Evolutionary conservation across 2,888 invertebrate genomes (phyloP), one percentile per base, ranked within the genome.

Genomic region (Apodemia hepburni): DNA sequence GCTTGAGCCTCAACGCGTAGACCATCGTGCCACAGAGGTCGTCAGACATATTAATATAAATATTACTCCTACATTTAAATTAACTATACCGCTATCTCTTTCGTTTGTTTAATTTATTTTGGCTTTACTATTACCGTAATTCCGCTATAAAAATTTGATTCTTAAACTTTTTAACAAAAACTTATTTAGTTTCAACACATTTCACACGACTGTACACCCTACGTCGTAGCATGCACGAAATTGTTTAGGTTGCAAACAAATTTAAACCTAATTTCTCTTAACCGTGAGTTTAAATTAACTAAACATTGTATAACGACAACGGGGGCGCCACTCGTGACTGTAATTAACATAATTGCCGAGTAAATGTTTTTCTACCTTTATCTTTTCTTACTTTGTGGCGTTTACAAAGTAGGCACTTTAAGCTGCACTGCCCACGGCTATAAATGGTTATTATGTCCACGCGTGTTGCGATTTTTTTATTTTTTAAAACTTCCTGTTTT

Each of bases 291-390:
- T 69, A 66, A 67, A 69, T 71, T 70, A 49, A 58, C 38, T 60
- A 22, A 61, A 61, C 58, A 66, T 4, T 67, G 58, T 62, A 65
- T 68, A 64, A 67, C 65, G 64, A 68, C 63, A 64, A 65, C 57
- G 65, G 61, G 66, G 65, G 68, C 66, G 51, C 60, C 61, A 51
- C 51, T 66, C 68, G 66, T 69, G 69, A 70, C 71, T 66, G 73
- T 80, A 81, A 81, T 83, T 80, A 81, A 72, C 80, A 77, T 81
- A 81, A 81, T 78, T 79, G 76, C 70, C 69, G 71, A 72, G 74
- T 75, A 75, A 80, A 79, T 76, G 76, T 79, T 82, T 76, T 80
- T 78, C 74, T 69, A 75, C 75, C 75, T 77, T 77, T 77, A 76
- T 77, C 75, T 77, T 75, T 73, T 66, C 68, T 71, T 75, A 73